Base-by-base conservation (phyloP, 1,140 invertebrate genomes). In the Pseudomyrmex gracilis region DNA sequence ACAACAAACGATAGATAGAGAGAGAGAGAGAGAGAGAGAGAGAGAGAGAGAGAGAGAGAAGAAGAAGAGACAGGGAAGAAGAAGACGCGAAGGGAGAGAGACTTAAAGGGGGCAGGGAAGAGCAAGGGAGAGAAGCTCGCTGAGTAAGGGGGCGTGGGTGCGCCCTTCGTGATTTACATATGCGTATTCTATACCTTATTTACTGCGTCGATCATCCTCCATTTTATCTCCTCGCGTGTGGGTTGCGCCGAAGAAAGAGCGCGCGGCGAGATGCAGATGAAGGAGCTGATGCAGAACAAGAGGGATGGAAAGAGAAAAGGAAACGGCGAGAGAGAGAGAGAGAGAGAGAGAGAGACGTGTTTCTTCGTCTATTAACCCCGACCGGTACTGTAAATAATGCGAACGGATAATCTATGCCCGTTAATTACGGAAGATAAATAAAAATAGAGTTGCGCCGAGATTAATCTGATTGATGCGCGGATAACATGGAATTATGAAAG, bases 161-260 rank as follows among this genome's bases (percentile, higher is more conserved):
- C 91, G 89, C 87, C 91, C 91, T 91, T 90, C 89, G 89, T 94
- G 92, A 94, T 94, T 94, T 94, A 94, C 93, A 94, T 94, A 94
- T 91, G 91, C 92, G 92, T 93, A 93, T 93, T 92, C 92, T 90
- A 91, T 93, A 92, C 89, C 85, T 93, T 93, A 93, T 94, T 93
- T 93, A 94, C 92, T 88, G 88, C 93, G 92, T 93, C 93, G 92
- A 94, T 93, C 92, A 93, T 92, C 90, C 89, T 90, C 89, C 89
- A 90, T 89, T 90, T 92, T 92, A 92, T 93, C 91, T 92, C 83
- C 71, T 89, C 87, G 87, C 89, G 87, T 90, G 88, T 90, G 88
- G 92, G 91, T 87, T 85, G 91, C 82, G 76, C 71, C 80, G 70
- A 88, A 73, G 87, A 74, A 85, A 83, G 61, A 58, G 64, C 51